phyloP scores from a whole-genome alignment of 2,113 vertebrate genomes.

The Phyllopteryx taeniolatus region DNA sequence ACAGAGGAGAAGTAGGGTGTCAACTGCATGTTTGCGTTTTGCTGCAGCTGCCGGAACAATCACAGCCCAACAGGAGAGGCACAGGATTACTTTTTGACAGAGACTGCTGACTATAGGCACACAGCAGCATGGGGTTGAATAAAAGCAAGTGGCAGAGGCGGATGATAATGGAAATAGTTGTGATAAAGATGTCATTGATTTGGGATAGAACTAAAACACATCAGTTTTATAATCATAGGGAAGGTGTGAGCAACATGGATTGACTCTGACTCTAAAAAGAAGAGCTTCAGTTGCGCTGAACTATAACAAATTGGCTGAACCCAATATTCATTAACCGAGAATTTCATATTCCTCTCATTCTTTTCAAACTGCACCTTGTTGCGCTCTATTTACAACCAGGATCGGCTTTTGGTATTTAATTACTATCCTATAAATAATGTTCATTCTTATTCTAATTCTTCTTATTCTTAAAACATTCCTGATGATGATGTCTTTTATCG shows the following conservation, averaged over 20 bases:
- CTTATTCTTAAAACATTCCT: no score
- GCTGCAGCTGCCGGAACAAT: conserved; percentile 41
- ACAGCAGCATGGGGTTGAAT: conserved; percentile 53
- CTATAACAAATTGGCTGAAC: neutral
- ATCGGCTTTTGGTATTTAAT: neutral
- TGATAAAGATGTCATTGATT: conserved; percentile 71
- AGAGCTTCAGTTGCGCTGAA: neutral
- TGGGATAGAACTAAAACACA: conserved; percentile 43
- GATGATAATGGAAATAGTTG: conserved; percentile 66
- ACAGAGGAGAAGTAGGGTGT: conserved; percentile 49
- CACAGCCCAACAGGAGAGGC: conserved; percentile 58
- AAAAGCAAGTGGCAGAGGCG: conserved; percentile 53
- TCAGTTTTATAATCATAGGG: conserved; percentile 54
- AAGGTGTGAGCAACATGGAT: conserved; percentile 23
- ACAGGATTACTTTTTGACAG: conserved; percentile 58
- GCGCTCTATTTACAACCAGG: neutral
- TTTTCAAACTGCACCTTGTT: neutral
- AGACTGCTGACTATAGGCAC: conserved; percentile 64
- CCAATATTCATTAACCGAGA: neutral
- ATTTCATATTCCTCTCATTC: neutral
- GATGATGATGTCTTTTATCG: conserved; percentile 50
- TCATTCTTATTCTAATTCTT: no score
- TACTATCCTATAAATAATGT: no score
- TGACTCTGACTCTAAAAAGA: neutral
- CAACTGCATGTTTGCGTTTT: conserved; percentile 47